phyloP scores from a whole-genome alignment of 2,113 vertebrate species.

The Dasypus novemcinctus region DNA sequence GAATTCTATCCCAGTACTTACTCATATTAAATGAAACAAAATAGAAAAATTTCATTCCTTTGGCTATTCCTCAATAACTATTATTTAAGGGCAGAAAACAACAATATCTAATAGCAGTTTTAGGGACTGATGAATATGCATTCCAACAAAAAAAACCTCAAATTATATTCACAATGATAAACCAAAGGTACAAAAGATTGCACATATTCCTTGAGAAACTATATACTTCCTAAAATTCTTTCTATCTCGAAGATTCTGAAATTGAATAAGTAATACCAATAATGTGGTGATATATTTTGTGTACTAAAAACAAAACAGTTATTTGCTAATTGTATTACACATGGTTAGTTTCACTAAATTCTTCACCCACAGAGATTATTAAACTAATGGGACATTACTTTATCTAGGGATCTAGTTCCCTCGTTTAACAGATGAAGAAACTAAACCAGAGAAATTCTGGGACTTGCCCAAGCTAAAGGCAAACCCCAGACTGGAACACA shows the following conservation, averaged over 20 bases:
- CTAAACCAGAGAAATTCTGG: background rate
- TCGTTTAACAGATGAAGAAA: background rate
- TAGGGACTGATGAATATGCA: background rate
- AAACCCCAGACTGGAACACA: background rate
- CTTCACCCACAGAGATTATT: background rate
- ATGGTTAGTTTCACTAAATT: background rate
- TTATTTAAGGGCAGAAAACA: background rate
- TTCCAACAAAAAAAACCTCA: background rate
- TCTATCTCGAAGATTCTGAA: background rate
- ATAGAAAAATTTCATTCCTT: background rate
- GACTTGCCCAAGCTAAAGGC: background rate
- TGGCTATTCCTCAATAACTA: background rate
- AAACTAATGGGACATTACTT: background rate
- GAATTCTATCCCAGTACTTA: background rate
- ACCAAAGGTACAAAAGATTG: background rate
- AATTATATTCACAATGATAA: background rate
- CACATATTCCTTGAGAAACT: background rate
- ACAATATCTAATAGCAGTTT: background rate
- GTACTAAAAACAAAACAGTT: too few relatives aligned
- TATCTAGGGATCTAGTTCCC: background rate
- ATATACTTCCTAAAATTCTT: background rate
- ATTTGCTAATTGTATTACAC: too few relatives aligned
- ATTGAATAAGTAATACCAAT: background rate
- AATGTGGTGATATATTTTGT: too few relatives aligned
- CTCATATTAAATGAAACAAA: conserved; percentile 15